Percentiles rank a stretch among this genome's conserved stretches.
phyloP scores from a whole-genome alignment of 2,113 vertebrate genomes.

The Podarcis muralis region DNA sequence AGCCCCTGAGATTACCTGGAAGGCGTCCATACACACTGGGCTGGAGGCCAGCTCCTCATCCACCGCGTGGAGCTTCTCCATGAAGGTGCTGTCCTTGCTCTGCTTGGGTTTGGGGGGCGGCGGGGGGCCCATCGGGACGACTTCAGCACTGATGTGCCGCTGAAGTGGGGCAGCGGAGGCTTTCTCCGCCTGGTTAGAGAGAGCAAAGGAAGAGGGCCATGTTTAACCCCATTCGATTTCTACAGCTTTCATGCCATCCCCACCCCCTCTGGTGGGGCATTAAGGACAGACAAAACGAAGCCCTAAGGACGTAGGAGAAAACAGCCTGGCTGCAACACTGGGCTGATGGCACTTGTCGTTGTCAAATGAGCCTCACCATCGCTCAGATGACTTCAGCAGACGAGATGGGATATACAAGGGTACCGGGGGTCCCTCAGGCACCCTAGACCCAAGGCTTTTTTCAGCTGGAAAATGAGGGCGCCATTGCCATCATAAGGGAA shows the following conservation, averaged over 20 bases:
- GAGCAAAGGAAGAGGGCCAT: neutral
- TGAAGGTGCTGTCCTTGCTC: slow-evolving; percentile 84
- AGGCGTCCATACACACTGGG: slow-evolving; percentile 82
- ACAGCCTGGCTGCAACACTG: too few relatives aligned
- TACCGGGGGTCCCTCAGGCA: too few relatives aligned
- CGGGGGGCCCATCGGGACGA: slow-evolving; percentile 90
- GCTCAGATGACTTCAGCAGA: too few relatives aligned
- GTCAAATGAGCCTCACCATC: too few relatives aligned
- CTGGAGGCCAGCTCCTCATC: slow-evolving; percentile 87
- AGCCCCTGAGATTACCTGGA: slow-evolving; percentile 76
- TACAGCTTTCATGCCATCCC: too few relatives aligned
- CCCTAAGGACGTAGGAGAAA: neutral
- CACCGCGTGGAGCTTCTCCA: slow-evolving; percentile 94
- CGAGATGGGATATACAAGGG: too few relatives aligned
- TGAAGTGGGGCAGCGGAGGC: slow-evolving; percentile 14
- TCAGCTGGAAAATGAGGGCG: too few relatives aligned
- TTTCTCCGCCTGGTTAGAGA: slow-evolving; percentile 66
- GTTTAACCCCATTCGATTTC: neutral
- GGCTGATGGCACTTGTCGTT: too few relatives aligned
- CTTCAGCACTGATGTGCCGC: slow-evolving; percentile 77
- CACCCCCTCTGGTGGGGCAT: too few relatives aligned
- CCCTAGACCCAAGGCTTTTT: too few relatives aligned
- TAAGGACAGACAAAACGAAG: too few relatives aligned
- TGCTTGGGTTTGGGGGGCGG: slow-evolving; percentile 79
- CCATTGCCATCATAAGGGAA: too few relatives aligned